Conservation (phyloP, 2,113 vertebrate genomes). For the Galbula dea region DNA sequence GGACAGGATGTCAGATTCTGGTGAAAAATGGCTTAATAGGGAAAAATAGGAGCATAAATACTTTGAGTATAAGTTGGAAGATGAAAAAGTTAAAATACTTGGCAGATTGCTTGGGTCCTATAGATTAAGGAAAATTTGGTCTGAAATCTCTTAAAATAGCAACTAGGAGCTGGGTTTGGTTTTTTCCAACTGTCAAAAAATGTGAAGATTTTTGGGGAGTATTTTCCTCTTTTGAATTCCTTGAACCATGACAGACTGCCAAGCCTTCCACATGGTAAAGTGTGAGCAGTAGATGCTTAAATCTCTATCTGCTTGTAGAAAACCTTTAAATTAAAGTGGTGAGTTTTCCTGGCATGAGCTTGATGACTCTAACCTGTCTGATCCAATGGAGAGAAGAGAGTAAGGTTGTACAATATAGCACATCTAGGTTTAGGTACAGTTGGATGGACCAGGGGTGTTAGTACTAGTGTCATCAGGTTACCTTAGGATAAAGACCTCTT, state of each 20-base stretch:
- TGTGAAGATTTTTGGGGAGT: background rate
- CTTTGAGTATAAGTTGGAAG: background rate
- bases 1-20: background rate
- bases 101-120: background rate
- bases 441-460: background rate
- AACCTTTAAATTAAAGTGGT: background rate
- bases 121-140: background rate
- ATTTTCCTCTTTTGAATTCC: background rate
- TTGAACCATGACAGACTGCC: background rate
- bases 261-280: background rate
- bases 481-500: background rate
- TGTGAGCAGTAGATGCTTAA: background rate
- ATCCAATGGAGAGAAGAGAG: background rate
- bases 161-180: accelerated
- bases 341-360: background rate
- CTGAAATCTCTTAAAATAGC: background rate
- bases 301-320: background rate
- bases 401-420: background rate
- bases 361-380: background rate
- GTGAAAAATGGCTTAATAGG: background rate
- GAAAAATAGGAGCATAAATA: background rate
- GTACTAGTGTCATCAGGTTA: background rate
- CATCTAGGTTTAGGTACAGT: background rate
- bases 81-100: background rate
- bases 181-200: background rate